These are phyloP conservation scores for Achlya flavicornis DNA, from an alignment of 2,888 invertebrate genomes.

Conservation along the genomic window DNA sequence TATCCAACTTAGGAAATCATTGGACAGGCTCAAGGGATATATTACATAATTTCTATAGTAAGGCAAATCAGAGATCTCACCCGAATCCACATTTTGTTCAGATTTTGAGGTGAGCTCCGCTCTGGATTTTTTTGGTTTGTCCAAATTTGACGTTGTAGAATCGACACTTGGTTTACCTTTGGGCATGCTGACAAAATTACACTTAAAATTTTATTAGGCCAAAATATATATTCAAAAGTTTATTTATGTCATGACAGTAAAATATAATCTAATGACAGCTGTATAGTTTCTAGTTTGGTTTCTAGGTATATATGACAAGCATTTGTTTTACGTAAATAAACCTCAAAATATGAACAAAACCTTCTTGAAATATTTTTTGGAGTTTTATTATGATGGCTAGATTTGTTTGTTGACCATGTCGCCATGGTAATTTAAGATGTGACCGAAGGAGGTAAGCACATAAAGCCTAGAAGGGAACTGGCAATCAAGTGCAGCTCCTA, in stretches of 20 bases:
- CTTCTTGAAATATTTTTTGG: too few relatives aligned
- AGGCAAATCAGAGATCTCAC: slow-evolving; percentile 25
- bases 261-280: too few relatives aligned
- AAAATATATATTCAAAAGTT: neutral
- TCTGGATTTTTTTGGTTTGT: slow-evolving; percentile 34
- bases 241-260: slow-evolving; percentile 3
- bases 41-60: neutral
- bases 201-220: slow-evolving; percentile 32
- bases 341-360: neutral
- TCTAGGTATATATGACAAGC: neutral
- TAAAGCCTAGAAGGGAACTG: too few relatives aligned
- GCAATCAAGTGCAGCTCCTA: too few relatives aligned
- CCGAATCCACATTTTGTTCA: slow-evolving; percentile 46
- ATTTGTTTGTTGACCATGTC: too few relatives aligned
- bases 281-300: too few relatives aligned
- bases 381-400: too few relatives aligned
- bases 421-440: too few relatives aligned
- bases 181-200: slow-evolving; percentile 36
- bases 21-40: neutral
- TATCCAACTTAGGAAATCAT: neutral
- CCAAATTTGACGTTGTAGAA: slow-evolving; percentile 28
- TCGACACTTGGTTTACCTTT: slow-evolving; percentile 30
- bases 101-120: slow-evolving; percentile 40
- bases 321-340: neutral
- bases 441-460: too few relatives aligned